phyloP scores from a whole-genome alignment of 2,113 vertebrate species.

The Notarius lentiginosus region DNA sequence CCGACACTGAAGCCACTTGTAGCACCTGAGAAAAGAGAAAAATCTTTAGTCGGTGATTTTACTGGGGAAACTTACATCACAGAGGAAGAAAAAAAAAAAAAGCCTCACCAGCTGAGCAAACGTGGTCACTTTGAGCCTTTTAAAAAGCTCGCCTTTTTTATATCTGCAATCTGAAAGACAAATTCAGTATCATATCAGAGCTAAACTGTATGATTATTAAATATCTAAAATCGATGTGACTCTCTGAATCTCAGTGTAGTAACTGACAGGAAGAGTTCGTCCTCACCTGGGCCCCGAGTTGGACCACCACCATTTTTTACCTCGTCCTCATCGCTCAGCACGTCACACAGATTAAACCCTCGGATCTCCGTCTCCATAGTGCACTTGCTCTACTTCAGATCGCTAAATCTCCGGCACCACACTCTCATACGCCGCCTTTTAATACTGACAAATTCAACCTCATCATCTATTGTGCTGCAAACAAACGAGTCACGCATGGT shows the following conservation, averaged over 20 bases:
- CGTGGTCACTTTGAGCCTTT: conserved; percentile 91
- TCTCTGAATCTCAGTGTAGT: not conserved
- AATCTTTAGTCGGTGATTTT: too few relatives aligned
- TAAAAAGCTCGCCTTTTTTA: conserved; percentile 92
- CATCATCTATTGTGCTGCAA: conserved; percentile 14
- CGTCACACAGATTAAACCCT: conserved; percentile 48
- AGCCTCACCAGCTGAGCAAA: conserved; percentile 92
- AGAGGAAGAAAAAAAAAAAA: not conserved
- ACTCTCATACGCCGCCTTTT: conserved; percentile 33
- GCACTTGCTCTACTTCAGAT: not conserved
- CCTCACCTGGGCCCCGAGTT: conserved; percentile 70
- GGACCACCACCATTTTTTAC: conserved; percentile 54
- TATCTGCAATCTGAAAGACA: conserved; percentile 87
- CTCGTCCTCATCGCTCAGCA: conserved; percentile 68
- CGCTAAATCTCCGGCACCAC: not conserved
- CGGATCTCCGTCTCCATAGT: conserved; percentile 38
- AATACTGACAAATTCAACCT: conserved; percentile 42
- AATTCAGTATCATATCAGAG: not conserved
- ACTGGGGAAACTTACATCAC: too few relatives aligned
- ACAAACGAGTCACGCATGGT: conserved; percentile 21
- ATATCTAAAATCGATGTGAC: too few relatives aligned
- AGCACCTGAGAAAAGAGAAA: conserved; percentile 74
- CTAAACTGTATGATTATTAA: not conserved
- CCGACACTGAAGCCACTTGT: conserved; percentile 89
- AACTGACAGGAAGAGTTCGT: not conserved